phyloP scores from a whole-genome alignment of 2,888 invertebrate species.

The Microplitis deprimator region DNA sequence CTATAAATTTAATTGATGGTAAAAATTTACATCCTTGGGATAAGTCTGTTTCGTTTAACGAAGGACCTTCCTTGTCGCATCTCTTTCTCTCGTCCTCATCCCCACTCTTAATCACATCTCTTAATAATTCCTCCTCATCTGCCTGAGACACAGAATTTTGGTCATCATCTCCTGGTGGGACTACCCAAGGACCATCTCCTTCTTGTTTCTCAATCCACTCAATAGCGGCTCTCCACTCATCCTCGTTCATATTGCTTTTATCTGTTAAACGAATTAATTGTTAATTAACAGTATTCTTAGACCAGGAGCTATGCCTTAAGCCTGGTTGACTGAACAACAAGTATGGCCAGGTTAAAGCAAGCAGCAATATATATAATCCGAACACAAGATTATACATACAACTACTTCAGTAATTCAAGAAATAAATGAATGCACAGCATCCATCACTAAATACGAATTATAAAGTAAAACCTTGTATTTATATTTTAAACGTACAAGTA shows the following conservation, averaged over 20 bases:
- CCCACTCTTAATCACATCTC: conserved; percentile 24
- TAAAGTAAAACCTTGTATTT: not conserved
- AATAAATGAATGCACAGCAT: not conserved
- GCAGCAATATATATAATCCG: conserved; percentile 25
- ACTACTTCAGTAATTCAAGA: conserved; percentile 10
- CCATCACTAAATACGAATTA: not conserved
- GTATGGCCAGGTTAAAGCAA: conserved; percentile 34
- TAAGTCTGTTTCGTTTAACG: conserved; percentile 12
- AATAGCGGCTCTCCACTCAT: conserved; percentile 38
- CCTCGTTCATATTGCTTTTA: conserved; percentile 34
- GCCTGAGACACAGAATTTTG: conserved; percentile 36
- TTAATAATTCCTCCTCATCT: conserved; percentile 28
- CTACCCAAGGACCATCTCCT: conserved; percentile 34
- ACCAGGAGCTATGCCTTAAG: conserved; percentile 37
- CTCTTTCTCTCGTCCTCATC: conserved; percentile 21
- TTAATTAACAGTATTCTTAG: conserved; percentile 34
- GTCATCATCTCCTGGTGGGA: conserved; percentile 32
- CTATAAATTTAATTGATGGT: not conserved
- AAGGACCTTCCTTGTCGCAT: conserved; percentile 23
- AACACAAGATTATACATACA: conserved; percentile 39
- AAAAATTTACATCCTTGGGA: not conserved
- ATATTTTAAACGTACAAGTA: not conserved
- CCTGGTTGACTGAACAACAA: conserved; percentile 30
- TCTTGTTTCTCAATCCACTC: conserved; percentile 35
- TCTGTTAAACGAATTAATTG: conserved; percentile 39